Conservation (phyloP, 2,113 vertebrate genomes). For the Lampris incognitus region DNA sequence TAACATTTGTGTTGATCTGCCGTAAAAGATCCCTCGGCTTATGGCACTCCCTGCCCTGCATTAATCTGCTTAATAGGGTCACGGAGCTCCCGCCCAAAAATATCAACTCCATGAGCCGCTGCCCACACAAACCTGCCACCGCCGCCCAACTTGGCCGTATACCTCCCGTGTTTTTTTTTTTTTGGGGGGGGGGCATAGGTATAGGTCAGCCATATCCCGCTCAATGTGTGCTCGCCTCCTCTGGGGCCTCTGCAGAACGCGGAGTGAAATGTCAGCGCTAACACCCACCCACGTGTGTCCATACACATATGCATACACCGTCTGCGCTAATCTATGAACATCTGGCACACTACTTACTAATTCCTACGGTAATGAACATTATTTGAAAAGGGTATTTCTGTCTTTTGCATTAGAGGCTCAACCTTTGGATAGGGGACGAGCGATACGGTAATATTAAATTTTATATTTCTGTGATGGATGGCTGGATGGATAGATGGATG, state of each 20-base stretch:
- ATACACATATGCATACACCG: conserved; percentile 10
- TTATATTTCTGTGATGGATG: too few relatives aligned
- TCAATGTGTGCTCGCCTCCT: not conserved
- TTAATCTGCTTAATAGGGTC: conserved; percentile 80
- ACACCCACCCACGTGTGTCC: not conserved
- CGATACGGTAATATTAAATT: too few relatives aligned
- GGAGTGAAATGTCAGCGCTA: not conserved
- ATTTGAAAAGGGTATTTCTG: conserved; percentile 3
- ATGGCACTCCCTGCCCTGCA: conserved; percentile 68
- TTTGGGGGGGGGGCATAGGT: too few relatives aligned
- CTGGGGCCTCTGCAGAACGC: not conserved
- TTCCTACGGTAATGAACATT: conserved; percentile 41
- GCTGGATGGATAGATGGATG: too few relatives aligned
- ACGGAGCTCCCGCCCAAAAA: conserved; percentile 64
- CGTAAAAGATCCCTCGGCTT: conserved; percentile 74
- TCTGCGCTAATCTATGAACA: conserved; percentile 29
- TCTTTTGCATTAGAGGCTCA: not conserved
- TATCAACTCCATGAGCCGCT: conserved; percentile 48
- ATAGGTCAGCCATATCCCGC: not conserved
- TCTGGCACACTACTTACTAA: conserved; percentile 40
- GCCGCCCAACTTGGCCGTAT: conserved; percentile 3
- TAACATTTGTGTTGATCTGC: conserved; percentile 71
- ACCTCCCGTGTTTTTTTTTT: not conserved
- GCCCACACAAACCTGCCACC: not conserved
- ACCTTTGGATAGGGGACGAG: too few relatives aligned